phyloP scores from a whole-genome alignment of 2,888 invertebrate genomes.

The Eilema griseolum region DNA sequence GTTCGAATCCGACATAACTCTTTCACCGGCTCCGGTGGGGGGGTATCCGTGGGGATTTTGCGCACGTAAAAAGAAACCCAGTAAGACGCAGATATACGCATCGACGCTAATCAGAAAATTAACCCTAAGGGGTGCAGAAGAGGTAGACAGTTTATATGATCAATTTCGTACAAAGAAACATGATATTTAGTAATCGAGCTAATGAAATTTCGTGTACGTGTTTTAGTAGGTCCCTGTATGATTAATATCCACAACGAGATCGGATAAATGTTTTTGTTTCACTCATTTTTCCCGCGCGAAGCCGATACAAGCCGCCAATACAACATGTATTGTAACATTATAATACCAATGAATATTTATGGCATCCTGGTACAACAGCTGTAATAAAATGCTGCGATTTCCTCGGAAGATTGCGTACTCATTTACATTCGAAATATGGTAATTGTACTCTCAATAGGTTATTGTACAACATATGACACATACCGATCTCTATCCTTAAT shows the following conservation, averaged over 20 bases:
- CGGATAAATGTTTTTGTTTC: not conserved
- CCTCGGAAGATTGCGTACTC: slow-evolving; percentile 26
- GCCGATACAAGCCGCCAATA: not conserved
- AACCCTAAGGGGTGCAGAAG: too few relatives aligned
- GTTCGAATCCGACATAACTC: too few relatives aligned
- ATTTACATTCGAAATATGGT: slow-evolving; percentile 14
- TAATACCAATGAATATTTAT: slow-evolving; percentile 14
- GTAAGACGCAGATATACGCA: too few relatives aligned
- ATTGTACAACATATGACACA: slow-evolving; percentile 10
- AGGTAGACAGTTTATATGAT: too few relatives aligned
- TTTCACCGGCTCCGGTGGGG: too few relatives aligned
- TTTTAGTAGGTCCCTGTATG: not conserved
- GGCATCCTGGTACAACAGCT: slow-evolving; percentile 2
- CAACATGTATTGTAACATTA: not conserved
- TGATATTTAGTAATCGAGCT: not conserved
- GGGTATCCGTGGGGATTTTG: too few relatives aligned
- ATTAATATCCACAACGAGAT: not conserved
- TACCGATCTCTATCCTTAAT: not conserved
- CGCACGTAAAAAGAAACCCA: too few relatives aligned
- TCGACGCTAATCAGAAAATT: too few relatives aligned
- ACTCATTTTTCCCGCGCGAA: not conserved
- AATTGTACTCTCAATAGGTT: slow-evolving; percentile 25
- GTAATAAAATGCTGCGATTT: slow-evolving; percentile 15
- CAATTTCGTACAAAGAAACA: not conserved
- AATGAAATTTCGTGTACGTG: not conserved